A percentile compares a stretch with the other conserved stretches of the same genome.
Evolutionary conservation across 2,113 vertebrate genomes (phyloP).

Genomic region (Cariama cristata): DNA sequence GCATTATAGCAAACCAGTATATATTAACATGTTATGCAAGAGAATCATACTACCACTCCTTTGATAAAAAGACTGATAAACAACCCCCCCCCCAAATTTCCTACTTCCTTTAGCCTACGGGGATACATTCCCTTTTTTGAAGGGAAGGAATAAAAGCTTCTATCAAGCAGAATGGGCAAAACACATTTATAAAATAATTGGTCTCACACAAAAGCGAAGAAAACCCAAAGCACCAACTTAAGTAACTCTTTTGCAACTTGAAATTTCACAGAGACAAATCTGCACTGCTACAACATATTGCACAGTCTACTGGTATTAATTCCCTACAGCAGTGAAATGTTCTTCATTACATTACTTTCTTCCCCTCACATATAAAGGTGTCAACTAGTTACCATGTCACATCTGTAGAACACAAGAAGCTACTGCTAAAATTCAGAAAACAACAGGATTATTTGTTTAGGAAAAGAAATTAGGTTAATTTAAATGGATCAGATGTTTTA

Average conservation of each 20-base stretch:
- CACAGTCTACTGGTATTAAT: background rate
- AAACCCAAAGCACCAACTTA: background rate
- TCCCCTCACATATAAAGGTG: background rate
- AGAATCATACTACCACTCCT: conserved; percentile 2
- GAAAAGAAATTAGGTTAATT: background rate
- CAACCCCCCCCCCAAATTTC: background rate
- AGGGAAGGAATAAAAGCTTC: background rate
- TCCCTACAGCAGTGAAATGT: background rate
- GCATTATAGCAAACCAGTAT: background rate
- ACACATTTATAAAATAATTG: background rate
- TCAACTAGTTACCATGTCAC: background rate
- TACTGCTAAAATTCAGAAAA: background rate
- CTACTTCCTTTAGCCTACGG: background rate
- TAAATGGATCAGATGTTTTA: background rate
- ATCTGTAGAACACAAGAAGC: background rate
- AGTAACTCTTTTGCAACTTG: background rate
- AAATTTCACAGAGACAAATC: background rate
- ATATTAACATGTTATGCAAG: background rate
- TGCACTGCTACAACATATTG: background rate
- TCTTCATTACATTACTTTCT: background rate
- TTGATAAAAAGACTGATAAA: background rate
- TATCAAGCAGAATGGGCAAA: background rate
- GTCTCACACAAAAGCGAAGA: background rate
- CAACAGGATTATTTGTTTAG: background rate
- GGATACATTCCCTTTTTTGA: background rate